Evolutionary conservation across 2,113 vertebrate genomes (phyloP), one percentile per base, ranked within the genome.

Genomic region (Neolamprologus caudopunctatus): DNA sequence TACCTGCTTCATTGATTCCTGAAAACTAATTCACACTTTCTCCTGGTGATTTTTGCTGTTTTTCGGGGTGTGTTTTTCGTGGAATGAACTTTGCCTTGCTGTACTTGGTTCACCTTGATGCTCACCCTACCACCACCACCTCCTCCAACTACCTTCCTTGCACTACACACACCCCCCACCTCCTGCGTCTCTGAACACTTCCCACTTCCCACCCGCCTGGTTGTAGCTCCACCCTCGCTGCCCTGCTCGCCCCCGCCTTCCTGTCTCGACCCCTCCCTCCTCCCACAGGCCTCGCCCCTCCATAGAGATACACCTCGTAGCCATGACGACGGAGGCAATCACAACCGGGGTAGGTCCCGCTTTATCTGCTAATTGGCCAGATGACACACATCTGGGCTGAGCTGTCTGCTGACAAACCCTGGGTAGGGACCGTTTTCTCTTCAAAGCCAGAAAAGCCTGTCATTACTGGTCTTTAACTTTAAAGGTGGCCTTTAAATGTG

Each of bases 261-360:
- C 96, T 98, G 96, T 97, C 97, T 97, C 96, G 96, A 96, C 96
- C 97, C 97, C 96, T 97, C 96, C 97, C 90, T 87, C 92, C 94
- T 97, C 97, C 97, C 97, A 95, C 98, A 99, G 98, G 97, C 97
- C 96, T 96, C 97, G 93, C 97, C 96, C 96, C 95, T 96, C 96
- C 96, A 94, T 97, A 97, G 80, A 96, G 97, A 97, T 96, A 97
- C 95, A 87, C 95, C 96, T 95, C 96, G 94, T 97, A 96, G 97
- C 95, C 97, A 96, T 88, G 96, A 96, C 90, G 97, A 97, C 94
- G 97, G 97, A 97, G 96, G 96, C 95, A 94, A 95, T 96, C 88
- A 42, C 83, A 96, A 95, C 96, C 96, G 96, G 96, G 98, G 98
- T 99, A 98, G 97, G 98, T 98, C 82, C 95, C 9, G 89, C 81